These are phyloP conservation scores for Pampusana beccarii DNA, from an alignment of 2,113 vertebrate species.

Conservation along the genomic window DNA sequence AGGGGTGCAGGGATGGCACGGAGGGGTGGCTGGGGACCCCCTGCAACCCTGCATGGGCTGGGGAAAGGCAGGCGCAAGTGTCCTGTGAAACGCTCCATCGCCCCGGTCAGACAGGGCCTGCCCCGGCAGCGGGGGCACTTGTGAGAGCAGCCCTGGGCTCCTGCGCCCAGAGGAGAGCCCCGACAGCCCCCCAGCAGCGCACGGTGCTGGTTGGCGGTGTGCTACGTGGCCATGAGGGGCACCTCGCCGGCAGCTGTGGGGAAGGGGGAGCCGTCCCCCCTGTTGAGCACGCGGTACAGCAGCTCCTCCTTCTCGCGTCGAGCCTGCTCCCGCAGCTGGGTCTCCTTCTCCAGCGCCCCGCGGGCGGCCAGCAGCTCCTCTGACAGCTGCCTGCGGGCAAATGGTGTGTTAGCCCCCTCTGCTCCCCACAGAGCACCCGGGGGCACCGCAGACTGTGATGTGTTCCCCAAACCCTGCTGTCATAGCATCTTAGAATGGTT, in stretches of 20 bases:
- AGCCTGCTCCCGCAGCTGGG: slow-evolving; percentile 71
- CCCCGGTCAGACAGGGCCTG: accelerated
- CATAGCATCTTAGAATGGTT: too few species aligned
- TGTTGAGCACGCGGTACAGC: slow-evolving; percentile 82
- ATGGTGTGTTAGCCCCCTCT: background rate
- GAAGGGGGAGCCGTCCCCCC: slow-evolving; percentile 71
- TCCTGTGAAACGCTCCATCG: background rate
- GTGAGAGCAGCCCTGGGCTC: background rate
- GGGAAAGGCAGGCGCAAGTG: background rate
- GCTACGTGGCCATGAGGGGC: slow-evolving; percentile 73
- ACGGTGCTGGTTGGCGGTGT: accelerated
- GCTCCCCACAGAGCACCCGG: background rate
- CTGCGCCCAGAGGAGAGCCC: accelerated
- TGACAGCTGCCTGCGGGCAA: slow-evolving; percentile 80
- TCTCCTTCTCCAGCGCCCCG: slow-evolving; percentile 84
- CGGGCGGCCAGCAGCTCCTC: slow-evolving; percentile 83
- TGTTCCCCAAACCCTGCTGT: too few species aligned
- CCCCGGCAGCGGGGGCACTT: background rate
- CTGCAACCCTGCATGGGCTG: background rate
- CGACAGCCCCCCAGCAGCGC: background rate
- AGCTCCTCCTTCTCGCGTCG: slow-evolving; percentile 90
- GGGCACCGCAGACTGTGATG: accelerated
- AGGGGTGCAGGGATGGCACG: background rate
- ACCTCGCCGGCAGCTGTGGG: slow-evolving; percentile 54
- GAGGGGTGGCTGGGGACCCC: background rate